Base-by-base conservation (phyloP, 2,797 vertebrate species). In the Sebastes iracundus region DNA sequence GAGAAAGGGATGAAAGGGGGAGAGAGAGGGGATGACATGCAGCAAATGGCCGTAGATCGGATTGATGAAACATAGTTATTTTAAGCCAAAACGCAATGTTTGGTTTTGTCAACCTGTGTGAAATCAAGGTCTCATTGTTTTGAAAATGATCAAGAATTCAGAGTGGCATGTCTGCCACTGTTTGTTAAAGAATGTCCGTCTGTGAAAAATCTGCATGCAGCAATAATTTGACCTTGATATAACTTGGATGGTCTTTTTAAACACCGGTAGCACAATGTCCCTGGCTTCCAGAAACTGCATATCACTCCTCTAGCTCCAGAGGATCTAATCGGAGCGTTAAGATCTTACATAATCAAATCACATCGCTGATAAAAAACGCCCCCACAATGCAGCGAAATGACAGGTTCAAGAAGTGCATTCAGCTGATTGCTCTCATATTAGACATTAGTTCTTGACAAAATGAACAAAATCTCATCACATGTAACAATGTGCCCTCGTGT, bases 291-390 rank as follows among this genome's bases (percentile, higher is more conserved):
- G 70, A 78, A 22, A 63, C 27, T 25, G n/a, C 22, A 30, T 23
- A 65, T 76, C 56, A 74, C 67, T 61, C 63, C 25, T 38, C 2
- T 46, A 38, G 74, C 65, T 32, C 32, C 38, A 69, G 23, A 56
- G n/a, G 53, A 75, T 73, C 33, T 79, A 61, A 72, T 33, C 80
- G 65, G 25, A 81, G 60, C 28, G 22, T 27, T 46, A 28, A 53
- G n/a, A 76, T 53, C 64, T 86, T 81, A 82, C 80, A 82, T 82
- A 87, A 87, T 69, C 11, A 35, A 76, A 66, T 76, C 55, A 71
- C 64, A 75, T 75, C 23, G 49, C 70, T 78, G 71, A 84, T 76
- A 70, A 81, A 70, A 81, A 79, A 80, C 63, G 23, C 83, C 69
- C 66, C 68, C 75, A 79, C 76, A 52, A 20, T 56, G 79, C 72